Conservation (phyloP, 2,113 vertebrate species). For the Eubucco bourcierii region DNA sequence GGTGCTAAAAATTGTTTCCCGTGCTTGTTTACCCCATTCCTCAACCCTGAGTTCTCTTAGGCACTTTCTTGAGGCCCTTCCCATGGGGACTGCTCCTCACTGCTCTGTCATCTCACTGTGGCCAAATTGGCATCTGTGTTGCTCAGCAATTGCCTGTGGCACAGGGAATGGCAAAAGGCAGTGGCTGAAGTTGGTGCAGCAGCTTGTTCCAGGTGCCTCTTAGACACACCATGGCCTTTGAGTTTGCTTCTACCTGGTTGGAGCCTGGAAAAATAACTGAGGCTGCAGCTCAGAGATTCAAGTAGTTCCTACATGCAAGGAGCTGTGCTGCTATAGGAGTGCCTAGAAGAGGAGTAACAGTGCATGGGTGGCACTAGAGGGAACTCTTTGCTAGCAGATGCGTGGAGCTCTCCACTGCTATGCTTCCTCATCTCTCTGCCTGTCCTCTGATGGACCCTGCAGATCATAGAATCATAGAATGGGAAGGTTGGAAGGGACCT, state of each 20-base stretch:
- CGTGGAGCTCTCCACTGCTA: fast-evolving
- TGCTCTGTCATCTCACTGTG: not conserved
- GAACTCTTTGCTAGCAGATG: not conserved
- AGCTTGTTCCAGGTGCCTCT: not conserved
- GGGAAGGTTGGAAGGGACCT: too few relatives aligned
- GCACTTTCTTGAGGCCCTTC: not conserved
- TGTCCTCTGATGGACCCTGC: not conserved
- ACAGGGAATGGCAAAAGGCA: not conserved
- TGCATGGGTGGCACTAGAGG: not conserved
- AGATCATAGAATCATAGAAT: too few relatives aligned
- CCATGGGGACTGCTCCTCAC: not conserved
- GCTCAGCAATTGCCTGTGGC: not conserved
- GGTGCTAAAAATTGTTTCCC: not conserved
- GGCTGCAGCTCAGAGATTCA: not conserved
- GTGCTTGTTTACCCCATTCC: fast-evolving
- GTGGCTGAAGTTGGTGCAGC: not conserved
- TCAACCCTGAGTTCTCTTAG: not conserved
- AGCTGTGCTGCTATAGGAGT: not conserved
- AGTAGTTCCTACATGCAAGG: not conserved
- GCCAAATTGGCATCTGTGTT: not conserved
- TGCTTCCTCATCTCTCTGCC: fast-evolving
- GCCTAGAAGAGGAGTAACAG: fast-evolving
- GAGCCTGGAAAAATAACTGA: not conserved
- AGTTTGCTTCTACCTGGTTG: not conserved
- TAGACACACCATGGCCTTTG: not conserved